Evolutionary conservation across 2,113 vertebrate species (phyloP).

Genomic region (Trinectes maculatus): DNA sequence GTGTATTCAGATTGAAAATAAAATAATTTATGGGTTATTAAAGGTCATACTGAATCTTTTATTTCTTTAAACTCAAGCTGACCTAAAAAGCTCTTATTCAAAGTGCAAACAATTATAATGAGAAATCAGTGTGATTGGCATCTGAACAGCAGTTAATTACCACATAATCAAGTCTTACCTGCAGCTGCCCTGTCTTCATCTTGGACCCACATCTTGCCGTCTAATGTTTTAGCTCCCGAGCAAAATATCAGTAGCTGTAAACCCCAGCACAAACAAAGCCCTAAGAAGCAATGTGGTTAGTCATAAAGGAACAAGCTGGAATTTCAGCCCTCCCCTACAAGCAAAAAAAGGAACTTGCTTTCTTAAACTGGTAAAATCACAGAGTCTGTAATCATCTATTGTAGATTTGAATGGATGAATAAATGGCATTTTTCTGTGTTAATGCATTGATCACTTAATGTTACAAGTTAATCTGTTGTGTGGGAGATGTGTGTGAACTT

Average conservation of each 20-base stretch:
- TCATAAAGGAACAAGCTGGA: conserved; percentile 31
- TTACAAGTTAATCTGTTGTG: not conserved
- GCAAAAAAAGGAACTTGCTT: conserved; percentile 49
- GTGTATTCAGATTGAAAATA: no score
- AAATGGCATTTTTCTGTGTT: not conserved
- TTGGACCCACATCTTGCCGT: conserved; percentile 60
- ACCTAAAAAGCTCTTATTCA: no score
- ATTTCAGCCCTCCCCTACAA: conserved; percentile 46
- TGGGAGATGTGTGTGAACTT: conserved; percentile 9
- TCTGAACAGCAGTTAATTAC: not conserved
- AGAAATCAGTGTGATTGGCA: no score
- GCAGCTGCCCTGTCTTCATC: conserved; percentile 27
- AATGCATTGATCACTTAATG: not conserved
- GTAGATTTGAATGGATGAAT: not conserved
- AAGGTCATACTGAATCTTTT: no score
- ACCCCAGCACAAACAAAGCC: conserved; percentile 8
- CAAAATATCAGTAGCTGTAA: not conserved
- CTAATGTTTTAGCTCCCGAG: not conserved
- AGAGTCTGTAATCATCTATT: not conserved
- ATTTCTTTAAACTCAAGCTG: no score
- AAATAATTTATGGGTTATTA: no score
- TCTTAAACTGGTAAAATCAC: not conserved
- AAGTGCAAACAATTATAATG: not conserved
- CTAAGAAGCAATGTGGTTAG: not conserved
- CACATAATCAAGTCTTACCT: conserved; percentile 54